These are phyloP conservation scores for Eptesicus fuscus DNA, from an alignment of 2,113 vertebrate genomes.

Conservation along the genomic window DNA sequence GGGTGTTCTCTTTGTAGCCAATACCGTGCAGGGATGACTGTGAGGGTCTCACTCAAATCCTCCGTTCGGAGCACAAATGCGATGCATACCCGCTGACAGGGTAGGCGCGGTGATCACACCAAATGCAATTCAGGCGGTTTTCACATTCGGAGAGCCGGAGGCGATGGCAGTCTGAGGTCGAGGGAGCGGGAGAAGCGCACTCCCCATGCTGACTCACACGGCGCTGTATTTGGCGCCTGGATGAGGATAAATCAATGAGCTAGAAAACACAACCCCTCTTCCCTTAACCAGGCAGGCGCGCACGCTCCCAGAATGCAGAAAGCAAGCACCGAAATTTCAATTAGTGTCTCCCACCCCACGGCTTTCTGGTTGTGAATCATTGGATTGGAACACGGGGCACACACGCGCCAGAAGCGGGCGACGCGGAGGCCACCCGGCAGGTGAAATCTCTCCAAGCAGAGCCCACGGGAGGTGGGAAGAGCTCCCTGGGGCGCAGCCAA, in stretches of 20 bases:
- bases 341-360: slow-evolving; percentile 77
- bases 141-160: slow-evolving; percentile 39
- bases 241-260: slow-evolving; percentile 82
- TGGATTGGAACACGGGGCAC: slow-evolving; percentile 37
- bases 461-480: slow-evolving; percentile 12
- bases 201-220: slow-evolving; percentile 57
- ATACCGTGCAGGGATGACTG: not conserved
- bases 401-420: not conserved
- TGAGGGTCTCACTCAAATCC: not conserved
- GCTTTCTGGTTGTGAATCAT: slow-evolving; percentile 71
- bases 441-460: slow-evolving; percentile 20
- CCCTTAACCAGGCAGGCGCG: slow-evolving; percentile 82
- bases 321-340: slow-evolving; percentile 76
- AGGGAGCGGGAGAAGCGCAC: slow-evolving; percentile 54
- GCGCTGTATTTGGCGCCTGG: slow-evolving; percentile 32
- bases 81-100: slow-evolving; percentile 54
- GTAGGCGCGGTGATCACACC: not conserved
- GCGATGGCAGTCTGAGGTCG: slow-evolving; percentile 43
- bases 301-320: slow-evolving; percentile 67
- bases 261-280: slow-evolving; percentile 82
- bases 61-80: slow-evolving; percentile 17
- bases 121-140: slow-evolving; percentile 58
- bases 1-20: not conserved
- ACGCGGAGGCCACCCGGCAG: not conserved
- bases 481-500: slow-evolving; percentile 12